Percentiles rank a stretch among this genome's conserved stretches.
Conservation (phyloP, 2,797 vertebrate species). For the Sebastiscus albofasciatus region DNA sequence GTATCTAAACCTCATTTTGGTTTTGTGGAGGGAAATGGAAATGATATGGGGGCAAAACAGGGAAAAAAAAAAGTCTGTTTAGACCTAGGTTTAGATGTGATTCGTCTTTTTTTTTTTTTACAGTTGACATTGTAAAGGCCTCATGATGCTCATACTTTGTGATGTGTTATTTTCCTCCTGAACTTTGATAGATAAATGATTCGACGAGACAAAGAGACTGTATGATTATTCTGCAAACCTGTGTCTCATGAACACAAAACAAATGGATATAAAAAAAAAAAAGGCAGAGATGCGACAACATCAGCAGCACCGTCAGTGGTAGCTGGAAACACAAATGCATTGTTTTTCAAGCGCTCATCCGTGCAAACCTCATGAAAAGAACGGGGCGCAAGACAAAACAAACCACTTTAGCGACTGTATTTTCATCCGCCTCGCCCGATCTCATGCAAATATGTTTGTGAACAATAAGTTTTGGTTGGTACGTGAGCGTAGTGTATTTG, state of each 20-base stretch:
- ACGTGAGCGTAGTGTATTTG: conserved; percentile 39
- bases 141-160: conserved; percentile 36
- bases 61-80: conserved; percentile 84
- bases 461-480: conserved; percentile 56
- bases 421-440: conserved; percentile 38
- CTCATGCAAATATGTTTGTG: conserved; percentile 61
- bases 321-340: conserved; percentile 45
- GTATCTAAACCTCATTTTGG: conserved; percentile 86
- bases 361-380: conserved; percentile 52
- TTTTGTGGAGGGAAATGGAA: conserved; percentile 79
- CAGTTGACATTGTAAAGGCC: conserved; percentile 46
- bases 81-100: conserved; percentile 86
- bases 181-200: conserved; percentile 52
- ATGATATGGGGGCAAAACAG: conserved; percentile 82
- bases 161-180: conserved; percentile 47
- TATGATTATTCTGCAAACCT: conserved; percentile 43
- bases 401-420: conserved; percentile 53
- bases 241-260: conserved; percentile 37
- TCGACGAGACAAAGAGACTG: conserved; percentile 36
- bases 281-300: conserved; percentile 13
- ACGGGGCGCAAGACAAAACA: conserved; percentile 55
- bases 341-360: conserved; percentile 46
- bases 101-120: conserved; percentile 73
- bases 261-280: conserved; percentile 31
- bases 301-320: background rate